Conservation (phyloP, 2,113 vertebrate genomes). For the Lepus europaeus region DNA sequence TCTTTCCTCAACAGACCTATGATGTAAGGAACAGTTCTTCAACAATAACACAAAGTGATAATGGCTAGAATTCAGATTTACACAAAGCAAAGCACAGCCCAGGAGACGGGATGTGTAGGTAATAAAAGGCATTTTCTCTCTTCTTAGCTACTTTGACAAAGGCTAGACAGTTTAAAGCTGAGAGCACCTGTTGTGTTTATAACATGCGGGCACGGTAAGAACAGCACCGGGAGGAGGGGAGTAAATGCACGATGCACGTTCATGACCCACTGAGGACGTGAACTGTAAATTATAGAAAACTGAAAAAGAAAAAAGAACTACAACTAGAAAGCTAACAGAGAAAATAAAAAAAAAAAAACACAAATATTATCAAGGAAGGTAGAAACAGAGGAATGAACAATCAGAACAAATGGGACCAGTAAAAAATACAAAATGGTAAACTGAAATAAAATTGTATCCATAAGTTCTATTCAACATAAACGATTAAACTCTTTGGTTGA, state of each 20-base stretch:
- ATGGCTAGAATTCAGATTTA: constrained; percentile 17
- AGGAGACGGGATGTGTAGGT: not conserved
- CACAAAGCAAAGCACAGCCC: not conserved
- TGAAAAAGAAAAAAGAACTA: not conserved
- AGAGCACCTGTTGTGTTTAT: not conserved
- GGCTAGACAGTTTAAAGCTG: not conserved
- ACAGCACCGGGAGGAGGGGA: not conserved
- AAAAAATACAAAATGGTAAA: constrained; percentile 15
- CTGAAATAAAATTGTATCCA: not conserved
- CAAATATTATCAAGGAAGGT: not conserved
- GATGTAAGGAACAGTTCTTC: constrained; percentile 36
- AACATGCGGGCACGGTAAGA: not conserved
- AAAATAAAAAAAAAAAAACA: not conserved
- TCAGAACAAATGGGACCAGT: not conserved
- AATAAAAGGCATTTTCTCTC: not conserved
- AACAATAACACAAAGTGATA: constrained; percentile 4
- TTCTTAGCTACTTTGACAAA: constrained; percentile 18
- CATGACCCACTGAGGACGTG: not conserved
- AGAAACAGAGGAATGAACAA: constrained; percentile 17
- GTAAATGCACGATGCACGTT: not conserved
- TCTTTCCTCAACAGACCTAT: not conserved
- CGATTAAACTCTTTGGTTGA: constrained; percentile 38
- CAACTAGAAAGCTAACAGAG: constrained; percentile 5
- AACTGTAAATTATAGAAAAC: too few species aligned
- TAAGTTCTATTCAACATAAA: constrained; percentile 54